phyloP scores from a whole-genome alignment of 2,888 invertebrate genomes.

The Coelopa pilipes region DNA sequence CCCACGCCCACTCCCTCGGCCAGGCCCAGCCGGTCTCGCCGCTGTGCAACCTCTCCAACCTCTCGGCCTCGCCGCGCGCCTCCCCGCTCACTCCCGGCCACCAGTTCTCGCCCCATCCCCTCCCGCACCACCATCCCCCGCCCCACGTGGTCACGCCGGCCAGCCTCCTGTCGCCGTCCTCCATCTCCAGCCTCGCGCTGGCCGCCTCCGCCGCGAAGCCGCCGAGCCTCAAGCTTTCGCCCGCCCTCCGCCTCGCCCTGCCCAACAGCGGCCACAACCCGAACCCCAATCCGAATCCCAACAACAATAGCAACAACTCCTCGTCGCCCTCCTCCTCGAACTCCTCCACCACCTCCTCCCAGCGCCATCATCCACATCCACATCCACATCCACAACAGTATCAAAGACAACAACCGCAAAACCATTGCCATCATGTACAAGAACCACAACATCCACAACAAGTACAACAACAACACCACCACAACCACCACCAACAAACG shows the following conservation, averaged over 20 bases:
- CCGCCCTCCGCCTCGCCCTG: conserved; percentile 10
- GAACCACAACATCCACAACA: conserved; percentile 41
- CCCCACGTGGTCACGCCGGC: conserved; percentile 2
- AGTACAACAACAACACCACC: conserved; percentile 43
- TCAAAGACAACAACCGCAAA: no score
- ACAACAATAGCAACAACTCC: no score
- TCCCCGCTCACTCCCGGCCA: conserved; percentile 8
- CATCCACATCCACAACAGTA: conserved; percentile 41
- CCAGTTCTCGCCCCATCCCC: not conserved
- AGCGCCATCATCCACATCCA: conserved; percentile 28
- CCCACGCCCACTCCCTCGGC: conserved; percentile 42
- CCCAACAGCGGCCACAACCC: no score
- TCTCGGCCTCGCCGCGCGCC: conserved; percentile 32
- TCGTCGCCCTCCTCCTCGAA: not conserved
- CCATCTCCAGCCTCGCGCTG: not conserved
- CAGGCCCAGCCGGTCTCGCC: conserved; percentile 30
- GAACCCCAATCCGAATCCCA: no score
- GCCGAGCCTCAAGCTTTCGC: conserved; percentile 35
- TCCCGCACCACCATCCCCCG: conserved; percentile 10
- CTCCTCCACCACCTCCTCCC: conserved; percentile 32
- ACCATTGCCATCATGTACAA: conserved; percentile 43
- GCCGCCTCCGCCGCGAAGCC: conserved; percentile 29
- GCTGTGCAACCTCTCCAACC: conserved; percentile 34
- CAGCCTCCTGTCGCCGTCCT: conserved; percentile 6
- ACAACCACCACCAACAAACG: conserved; percentile 44